phyloP scores from a whole-genome alignment of 2,888 invertebrate genomes.

The Epinotia nisella region DNA sequence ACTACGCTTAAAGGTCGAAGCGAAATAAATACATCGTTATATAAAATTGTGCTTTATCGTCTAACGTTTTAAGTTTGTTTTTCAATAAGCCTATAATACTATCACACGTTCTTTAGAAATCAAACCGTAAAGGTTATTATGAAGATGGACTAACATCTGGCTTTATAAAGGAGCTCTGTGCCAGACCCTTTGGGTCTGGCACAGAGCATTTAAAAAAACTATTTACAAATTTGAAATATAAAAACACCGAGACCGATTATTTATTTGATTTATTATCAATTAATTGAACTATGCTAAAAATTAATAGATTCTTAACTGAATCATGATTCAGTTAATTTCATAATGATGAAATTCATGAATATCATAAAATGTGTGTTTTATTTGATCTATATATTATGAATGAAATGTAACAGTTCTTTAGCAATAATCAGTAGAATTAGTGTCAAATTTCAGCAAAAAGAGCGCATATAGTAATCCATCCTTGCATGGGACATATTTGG shows the following conservation, averaged over 20 bases:
- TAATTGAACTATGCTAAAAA: slow-evolving; percentile 23
- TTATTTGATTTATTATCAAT: slow-evolving; percentile 36
- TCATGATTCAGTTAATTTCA: background rate
- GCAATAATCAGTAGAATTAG: background rate
- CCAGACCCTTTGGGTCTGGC: too few relatives aligned
- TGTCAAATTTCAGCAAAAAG: background rate
- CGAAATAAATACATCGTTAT: slow-evolving; percentile 51
- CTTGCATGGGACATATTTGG: background rate
- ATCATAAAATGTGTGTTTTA: slow-evolving; percentile 1
- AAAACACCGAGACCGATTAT: slow-evolving; percentile 45
- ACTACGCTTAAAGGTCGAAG: slow-evolving; percentile 44
- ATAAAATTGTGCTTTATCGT: slow-evolving; percentile 53
- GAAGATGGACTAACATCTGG: slow-evolving; percentile 18
- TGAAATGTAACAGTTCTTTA: background rate
- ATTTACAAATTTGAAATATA: slow-evolving; percentile 44
- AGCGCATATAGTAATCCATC: background rate
- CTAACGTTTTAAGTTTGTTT: slow-evolving; percentile 46
- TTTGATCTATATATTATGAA: background rate
- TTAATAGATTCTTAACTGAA: slow-evolving; percentile 2
- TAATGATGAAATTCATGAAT: slow-evolving; percentile 2
- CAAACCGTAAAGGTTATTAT: slow-evolving; percentile 26
- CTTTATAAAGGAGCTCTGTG: slow-evolving; percentile 10
- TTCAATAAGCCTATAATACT: slow-evolving; percentile 60
- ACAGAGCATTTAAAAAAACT: slow-evolving; percentile 42
- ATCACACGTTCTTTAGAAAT: slow-evolving; percentile 60